Percentiles rank a stretch among this genome's conserved stretches.
phyloP scores from a whole-genome alignment of 2,113 vertebrate species.

The Nibea coibor region DNA sequence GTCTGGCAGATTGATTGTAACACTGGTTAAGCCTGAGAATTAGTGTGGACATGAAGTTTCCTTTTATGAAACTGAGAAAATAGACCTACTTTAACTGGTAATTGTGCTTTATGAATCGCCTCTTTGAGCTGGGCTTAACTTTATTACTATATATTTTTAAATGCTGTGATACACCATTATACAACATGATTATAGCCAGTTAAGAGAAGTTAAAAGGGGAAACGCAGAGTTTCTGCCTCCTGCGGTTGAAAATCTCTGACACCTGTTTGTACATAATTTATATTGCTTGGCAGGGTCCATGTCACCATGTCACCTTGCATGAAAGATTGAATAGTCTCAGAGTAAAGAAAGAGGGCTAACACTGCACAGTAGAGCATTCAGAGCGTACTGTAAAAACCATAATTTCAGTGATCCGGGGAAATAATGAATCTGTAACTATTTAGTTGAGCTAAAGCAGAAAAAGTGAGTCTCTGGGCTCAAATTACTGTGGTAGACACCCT shows the following conservation, averaged over 20 bases:
- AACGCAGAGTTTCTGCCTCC: neutral
- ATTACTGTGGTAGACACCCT: neutral
- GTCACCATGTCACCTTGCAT: constrained; percentile 25
- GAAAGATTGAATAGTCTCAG: constrained; percentile 14
- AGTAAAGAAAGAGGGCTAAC: neutral
- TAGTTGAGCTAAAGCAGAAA: neutral
- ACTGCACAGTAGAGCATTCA: neutral
- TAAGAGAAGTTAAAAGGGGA: neutral
- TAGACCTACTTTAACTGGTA: neutral
- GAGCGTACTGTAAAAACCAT: neutral
- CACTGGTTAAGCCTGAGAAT: too few species aligned
- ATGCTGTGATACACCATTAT: neutral
- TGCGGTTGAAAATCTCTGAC: neutral
- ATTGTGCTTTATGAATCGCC: neutral
- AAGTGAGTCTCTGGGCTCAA: neutral
- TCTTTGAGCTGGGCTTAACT: neutral
- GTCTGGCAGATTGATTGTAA: too few species aligned
- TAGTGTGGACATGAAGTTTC: too few species aligned
- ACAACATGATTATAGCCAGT: neutral
- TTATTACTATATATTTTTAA: too few species aligned
- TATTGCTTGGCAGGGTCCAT: neutral
- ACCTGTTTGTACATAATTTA: constrained; percentile 37
- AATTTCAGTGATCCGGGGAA: neutral
- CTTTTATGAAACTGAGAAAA: too few species aligned
- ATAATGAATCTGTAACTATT: neutral